phyloP scores from a whole-genome alignment of 2,797 vertebrate genomes.

The Pangasius sanitwongsei region DNA sequence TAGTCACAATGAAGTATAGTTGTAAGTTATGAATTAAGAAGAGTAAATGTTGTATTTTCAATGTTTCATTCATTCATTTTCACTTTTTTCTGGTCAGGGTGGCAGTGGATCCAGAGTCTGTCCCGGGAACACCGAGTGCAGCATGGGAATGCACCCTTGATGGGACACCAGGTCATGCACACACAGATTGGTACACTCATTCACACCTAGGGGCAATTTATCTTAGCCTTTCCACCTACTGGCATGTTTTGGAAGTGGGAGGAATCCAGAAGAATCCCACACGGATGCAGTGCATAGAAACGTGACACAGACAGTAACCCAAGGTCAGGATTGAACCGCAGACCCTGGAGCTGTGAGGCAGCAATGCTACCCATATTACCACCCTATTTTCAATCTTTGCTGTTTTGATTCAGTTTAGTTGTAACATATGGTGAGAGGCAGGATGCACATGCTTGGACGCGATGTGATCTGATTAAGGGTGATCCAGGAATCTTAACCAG shows the following conservation, averaged over 20 bases:
- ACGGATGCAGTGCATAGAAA: not conserved
- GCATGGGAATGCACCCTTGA: not conserved
- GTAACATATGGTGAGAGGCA: not conserved
- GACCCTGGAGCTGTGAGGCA: not conserved
- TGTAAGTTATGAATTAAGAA: not conserved
- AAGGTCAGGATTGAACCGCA: not conserved
- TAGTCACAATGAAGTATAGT: not conserved
- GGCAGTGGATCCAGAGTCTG: not conserved
- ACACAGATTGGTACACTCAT: not conserved
- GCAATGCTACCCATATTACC: not conserved
- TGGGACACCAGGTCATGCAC: not conserved
- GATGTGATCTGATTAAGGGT: not conserved
- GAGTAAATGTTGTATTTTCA: not conserved
- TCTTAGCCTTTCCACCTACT: not conserved
- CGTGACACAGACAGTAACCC: not conserved
- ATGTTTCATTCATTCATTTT: not conserved
- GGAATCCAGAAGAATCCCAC: not conserved
- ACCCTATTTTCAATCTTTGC: not conserved
- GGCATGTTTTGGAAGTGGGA: not conserved
- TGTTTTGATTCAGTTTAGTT: not conserved
- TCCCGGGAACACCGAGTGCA: not conserved
- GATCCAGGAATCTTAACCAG: not conserved
- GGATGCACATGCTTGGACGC: not conserved
- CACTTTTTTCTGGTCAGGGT: not conserved
- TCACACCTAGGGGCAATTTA: not conserved